phyloP scores from a whole-genome alignment of 1,140 invertebrate genomes.

The Apis cerana region DNA sequence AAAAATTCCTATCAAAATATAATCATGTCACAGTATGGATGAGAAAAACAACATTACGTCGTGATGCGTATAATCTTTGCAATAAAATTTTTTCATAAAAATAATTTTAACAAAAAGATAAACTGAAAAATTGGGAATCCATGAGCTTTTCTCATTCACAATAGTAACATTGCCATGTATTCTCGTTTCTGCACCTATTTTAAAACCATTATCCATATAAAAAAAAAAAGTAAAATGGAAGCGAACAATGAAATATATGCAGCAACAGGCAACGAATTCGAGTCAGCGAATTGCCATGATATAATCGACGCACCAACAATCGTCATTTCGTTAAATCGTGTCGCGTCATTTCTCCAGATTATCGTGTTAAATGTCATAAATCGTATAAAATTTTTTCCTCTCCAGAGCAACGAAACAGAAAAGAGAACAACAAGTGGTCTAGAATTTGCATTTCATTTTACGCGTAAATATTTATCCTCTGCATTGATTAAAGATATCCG shows the following conservation, averaged over 20 bases:
- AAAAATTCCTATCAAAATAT: too few relatives aligned
- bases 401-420: background rate
- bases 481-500: background rate
- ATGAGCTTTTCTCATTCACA: background rate
- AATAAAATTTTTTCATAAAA: too few relatives aligned
- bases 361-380: conserved; percentile 26
- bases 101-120: too few relatives aligned
- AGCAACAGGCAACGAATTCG: background rate
- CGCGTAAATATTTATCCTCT: conserved; percentile 52
- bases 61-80: too few relatives aligned
- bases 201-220: background rate
- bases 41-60: too few relatives aligned
- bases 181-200: background rate
- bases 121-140: too few relatives aligned
- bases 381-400: background rate
- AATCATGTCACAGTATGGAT: too few relatives aligned
- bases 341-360: background rate
- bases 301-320: conserved; percentile 31
- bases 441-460: conserved; percentile 57
- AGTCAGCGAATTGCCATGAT: background rate
- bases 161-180: background rate
- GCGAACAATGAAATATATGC: background rate
- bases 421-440: background rate
- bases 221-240: background rate
- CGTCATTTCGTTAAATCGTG: conserved; percentile 12